A percentile compares a stretch with the other conserved stretches of the same genome.
Evolutionary conservation across 2,797 vertebrate genomes (phyloP).

Genomic region (Etheostoma perlongum): DNA sequence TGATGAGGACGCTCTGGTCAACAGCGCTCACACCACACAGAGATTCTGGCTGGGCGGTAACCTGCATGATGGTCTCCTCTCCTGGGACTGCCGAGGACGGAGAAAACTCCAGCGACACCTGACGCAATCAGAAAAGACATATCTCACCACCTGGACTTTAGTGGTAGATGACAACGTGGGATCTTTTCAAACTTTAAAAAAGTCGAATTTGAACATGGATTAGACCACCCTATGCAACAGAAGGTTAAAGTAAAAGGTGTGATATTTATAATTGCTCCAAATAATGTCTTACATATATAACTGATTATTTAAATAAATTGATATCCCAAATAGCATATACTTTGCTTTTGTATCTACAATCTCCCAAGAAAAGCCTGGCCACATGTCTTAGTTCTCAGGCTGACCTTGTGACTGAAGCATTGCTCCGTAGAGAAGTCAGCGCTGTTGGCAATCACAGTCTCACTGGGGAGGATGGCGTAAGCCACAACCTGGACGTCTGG

Average conservation of each 20-base stretch:
- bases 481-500: constrained; percentile 75
- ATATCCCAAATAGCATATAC: too few species aligned
- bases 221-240: background rate
- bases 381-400: background rate
- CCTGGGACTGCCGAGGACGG: constrained; percentile 80
- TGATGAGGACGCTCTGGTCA: constrained; percentile 88
- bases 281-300: too few species aligned
- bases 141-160: background rate
- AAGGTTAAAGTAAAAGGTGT: background rate
- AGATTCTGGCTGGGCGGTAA: constrained; percentile 81
- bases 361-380: too few species aligned
- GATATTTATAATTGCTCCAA: background rate
- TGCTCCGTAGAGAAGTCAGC: constrained; percentile 71
- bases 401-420: constrained; percentile 79
- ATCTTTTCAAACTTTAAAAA: too few species aligned
- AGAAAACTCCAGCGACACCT: constrained; percentile 87
- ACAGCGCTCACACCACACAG: constrained; percentile 88
- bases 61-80: constrained; percentile 72
- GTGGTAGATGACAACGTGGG: background rate
- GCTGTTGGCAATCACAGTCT: constrained; percentile 67
- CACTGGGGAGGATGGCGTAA: constrained; percentile 75
- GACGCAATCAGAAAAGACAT: constrained; percentile 29
- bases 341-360: background rate
- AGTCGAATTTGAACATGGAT: too few species aligned
- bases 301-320: too few species aligned